Evolutionary conservation across 1,140 invertebrate genomes (phyloP).

Genomic region (Drosophila tani): DNA sequence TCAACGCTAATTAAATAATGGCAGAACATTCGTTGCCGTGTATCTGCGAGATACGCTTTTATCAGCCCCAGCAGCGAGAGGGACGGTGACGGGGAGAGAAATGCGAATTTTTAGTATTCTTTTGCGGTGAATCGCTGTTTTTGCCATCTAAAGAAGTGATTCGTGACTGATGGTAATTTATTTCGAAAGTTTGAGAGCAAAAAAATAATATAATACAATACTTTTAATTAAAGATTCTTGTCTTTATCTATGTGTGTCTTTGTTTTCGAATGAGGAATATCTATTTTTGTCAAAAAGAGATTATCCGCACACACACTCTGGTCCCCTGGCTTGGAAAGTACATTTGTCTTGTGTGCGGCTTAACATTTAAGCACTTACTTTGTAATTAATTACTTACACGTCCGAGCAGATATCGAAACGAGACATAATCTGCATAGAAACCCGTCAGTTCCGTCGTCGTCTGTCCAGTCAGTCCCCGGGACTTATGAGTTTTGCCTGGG

Average conservation of each 20-base stretch:
- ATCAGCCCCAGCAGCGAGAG: constrained; percentile 10
- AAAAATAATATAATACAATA: constrained; percentile 36
- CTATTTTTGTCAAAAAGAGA: constrained; percentile 41
- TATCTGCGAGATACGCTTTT: constrained; percentile 47
- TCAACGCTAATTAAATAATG: constrained; percentile 56
- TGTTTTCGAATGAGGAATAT: constrained; percentile 5
- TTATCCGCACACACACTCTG: constrained; percentile 5
- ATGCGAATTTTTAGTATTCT: constrained; percentile 48
- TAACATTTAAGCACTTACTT: constrained; percentile 31
- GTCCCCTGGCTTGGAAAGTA: constrained; percentile 1
- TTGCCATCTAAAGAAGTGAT: constrained; percentile 22
- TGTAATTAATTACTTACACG: constrained; percentile 55
- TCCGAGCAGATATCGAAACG: constrained; percentile 29
- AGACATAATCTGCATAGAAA: constrained; percentile 45
- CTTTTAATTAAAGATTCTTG: constrained; percentile 35
- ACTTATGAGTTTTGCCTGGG: constrained; percentile 17
- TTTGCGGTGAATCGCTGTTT: constrained; percentile 13
- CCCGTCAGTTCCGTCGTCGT: constrained; percentile 18
- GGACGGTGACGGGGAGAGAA: constrained; percentile 5
- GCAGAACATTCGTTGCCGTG: constrained; percentile 46
- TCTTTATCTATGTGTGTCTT: constrained; percentile 4
- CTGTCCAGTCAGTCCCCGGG: background rate
- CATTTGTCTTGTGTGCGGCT: constrained; percentile 24
- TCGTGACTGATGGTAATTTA: constrained; percentile 41
- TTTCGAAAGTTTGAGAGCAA: constrained; percentile 28